Evolutionary conservation across 1,140 invertebrate species (phyloP).

Genomic region (Drosophila sp.): DNA sequence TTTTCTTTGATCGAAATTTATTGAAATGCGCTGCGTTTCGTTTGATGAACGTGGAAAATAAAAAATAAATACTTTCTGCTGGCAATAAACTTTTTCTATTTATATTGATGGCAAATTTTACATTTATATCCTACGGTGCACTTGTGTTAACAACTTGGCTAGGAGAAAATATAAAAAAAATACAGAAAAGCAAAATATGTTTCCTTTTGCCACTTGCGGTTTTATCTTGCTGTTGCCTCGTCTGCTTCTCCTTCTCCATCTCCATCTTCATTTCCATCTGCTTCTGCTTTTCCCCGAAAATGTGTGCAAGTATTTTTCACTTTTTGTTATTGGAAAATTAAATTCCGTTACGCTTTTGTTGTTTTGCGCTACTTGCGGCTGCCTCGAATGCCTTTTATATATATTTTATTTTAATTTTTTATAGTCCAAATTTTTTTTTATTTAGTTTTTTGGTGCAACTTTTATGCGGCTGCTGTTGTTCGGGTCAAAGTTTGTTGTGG

Average conservation of each 20-base stretch:
- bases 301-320: too few relatives aligned
- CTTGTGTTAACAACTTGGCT: slow-evolving; percentile 17
- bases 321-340: slow-evolving; percentile 71
- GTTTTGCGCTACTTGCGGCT: slow-evolving; percentile 26
- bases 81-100: not conserved
- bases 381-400: slow-evolving; percentile 27
- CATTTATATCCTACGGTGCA: too few relatives aligned
- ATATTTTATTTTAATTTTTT: slow-evolving; percentile 20
- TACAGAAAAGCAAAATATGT: slow-evolving; percentile 11
- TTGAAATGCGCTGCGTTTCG: not conserved
- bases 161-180: slow-evolving; percentile 7
- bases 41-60: not conserved
- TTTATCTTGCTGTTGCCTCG: slow-evolving; percentile 51
- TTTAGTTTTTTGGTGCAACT: slow-evolving; percentile 57
- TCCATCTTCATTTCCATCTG: not conserved
- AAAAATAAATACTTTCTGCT: not conserved
- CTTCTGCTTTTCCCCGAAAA: too few relatives aligned
- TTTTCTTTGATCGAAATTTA: not conserved
- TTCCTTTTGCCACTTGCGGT: slow-evolving; percentile 51
- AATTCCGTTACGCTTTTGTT: slow-evolving; percentile 49
- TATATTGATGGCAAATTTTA: slow-evolving; percentile 10
- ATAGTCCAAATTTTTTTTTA: slow-evolving; percentile 14
- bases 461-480: slow-evolving; percentile 50
- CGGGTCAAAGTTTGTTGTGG: slow-evolving; percentile 45
- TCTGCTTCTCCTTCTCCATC: slow-evolving; percentile 24